These are phyloP conservation scores for Pseudomyrmex dendroicus DNA, from an alignment of 1,140 invertebrate species.

Conservation along the genomic window DNA sequence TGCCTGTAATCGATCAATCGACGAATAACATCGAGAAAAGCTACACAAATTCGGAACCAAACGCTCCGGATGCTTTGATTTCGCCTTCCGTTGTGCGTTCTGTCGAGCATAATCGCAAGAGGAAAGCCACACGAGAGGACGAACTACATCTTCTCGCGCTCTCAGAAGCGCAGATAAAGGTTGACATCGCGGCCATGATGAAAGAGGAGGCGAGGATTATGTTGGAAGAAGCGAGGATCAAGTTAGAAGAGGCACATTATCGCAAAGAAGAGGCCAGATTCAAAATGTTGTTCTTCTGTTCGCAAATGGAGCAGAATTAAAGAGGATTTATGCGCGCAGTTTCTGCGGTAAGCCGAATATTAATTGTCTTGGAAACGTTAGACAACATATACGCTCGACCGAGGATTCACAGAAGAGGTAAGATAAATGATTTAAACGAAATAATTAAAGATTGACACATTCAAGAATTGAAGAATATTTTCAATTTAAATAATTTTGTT, in stretches of 20 bases:
- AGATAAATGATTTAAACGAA: too few species aligned
- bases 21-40: constrained; percentile 21
- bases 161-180: constrained; percentile 75
- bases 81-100: constrained; percentile 38
- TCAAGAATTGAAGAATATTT: too few species aligned
- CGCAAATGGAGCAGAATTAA: constrained; percentile 74
- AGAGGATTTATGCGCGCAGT: constrained; percentile 45
- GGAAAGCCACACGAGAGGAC: constrained; percentile 57
- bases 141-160: constrained; percentile 69
- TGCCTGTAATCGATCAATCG: constrained; percentile 2
- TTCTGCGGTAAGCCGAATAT: too few species aligned
- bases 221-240: constrained; percentile 74
- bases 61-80: constrained; percentile 34
- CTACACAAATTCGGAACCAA: constrained; percentile 28
- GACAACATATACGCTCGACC: too few species aligned
- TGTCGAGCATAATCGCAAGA: constrained; percentile 49
- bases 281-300: constrained; percentile 71
- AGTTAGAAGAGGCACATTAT: constrained; percentile 76
- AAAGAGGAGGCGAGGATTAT: constrained; percentile 76
- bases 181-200: constrained; percentile 73
- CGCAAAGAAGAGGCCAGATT: constrained; percentile 75
- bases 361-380: too few species aligned
- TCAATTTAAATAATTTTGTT: not conserved
- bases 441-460: too few species aligned
- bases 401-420: too few species aligned